These are phyloP conservation scores for Hemiscyllium ocellatum DNA, from an alignment of 2,113 vertebrate species.

Conservation along the genomic window DNA sequence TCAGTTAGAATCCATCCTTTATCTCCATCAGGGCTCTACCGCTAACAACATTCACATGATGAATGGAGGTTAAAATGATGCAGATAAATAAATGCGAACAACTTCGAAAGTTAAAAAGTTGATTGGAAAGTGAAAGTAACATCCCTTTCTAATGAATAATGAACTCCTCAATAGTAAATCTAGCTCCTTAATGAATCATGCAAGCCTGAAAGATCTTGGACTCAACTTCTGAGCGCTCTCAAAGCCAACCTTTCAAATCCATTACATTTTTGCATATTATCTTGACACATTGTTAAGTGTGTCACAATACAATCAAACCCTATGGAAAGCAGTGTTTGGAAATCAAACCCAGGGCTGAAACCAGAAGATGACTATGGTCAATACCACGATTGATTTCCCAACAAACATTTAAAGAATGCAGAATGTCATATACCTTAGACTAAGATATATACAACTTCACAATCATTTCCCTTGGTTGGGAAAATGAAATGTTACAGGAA, in stretches of 20 bases:
- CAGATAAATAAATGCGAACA: not conserved
- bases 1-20: not conserved
- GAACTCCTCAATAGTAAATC: not conserved
- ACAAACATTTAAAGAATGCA: not conserved
- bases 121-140: not conserved
- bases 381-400: not conserved
- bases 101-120: not conserved
- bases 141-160: not conserved
- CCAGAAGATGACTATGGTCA: not conserved
- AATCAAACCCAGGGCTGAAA: not conserved
- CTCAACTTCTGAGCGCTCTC: not conserved
- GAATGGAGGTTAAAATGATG: not conserved
- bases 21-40: not conserved
- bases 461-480: not conserved
- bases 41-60: not conserved
- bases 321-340: not conserved
- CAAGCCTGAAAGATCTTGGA: not conserved
- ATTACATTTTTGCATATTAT: not conserved
- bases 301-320: not conserved
- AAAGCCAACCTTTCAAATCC: not conserved
- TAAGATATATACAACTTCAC: not conserved
- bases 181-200: not conserved
- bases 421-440: not conserved
- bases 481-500: not conserved
- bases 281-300: not conserved